phyloP scores from a whole-genome alignment of 2,797 vertebrate genomes.

The Hoplostethus mediterraneus region DNA sequence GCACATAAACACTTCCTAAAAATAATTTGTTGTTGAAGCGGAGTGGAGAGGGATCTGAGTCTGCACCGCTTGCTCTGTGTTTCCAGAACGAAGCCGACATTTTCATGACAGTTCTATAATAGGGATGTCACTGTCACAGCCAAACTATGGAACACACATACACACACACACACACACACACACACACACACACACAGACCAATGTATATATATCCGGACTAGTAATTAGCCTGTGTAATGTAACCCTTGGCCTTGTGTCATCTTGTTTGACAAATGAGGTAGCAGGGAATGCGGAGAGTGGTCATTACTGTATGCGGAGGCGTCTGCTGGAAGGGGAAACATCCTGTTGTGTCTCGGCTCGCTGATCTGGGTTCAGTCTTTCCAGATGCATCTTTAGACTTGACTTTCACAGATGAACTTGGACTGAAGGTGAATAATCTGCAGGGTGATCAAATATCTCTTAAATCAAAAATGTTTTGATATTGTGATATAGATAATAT shows the following conservation, averaged over 20 bases:
- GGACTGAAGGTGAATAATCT: too few relatives aligned
- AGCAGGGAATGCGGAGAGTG: slow-evolving; percentile 54
- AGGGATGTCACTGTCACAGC: slow-evolving; percentile 37
- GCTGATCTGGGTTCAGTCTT: slow-evolving; percentile 51
- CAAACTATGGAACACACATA: neutral
- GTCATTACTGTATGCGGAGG: slow-evolving; percentile 68
- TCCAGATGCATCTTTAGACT: slow-evolving; percentile 34
- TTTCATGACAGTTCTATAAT: slow-evolving; percentile 52
- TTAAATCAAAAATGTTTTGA: too few relatives aligned
- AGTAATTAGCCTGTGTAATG: slow-evolving; percentile 65
- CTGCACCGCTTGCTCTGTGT: slow-evolving; percentile 18
- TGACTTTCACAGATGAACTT: slow-evolving; percentile 4
- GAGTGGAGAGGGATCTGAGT: neutral
- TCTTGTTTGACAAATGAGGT: slow-evolving; percentile 66
- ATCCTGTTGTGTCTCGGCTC: slow-evolving; percentile 40
- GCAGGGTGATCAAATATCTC: too few relatives aligned
- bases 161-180: slow-evolving; percentile 26
- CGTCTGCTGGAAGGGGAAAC: slow-evolving; percentile 27
- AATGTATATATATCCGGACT: slow-evolving; percentile 61
- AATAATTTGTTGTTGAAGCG: slow-evolving; percentile 37
- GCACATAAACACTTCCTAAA: slow-evolving; percentile 43
- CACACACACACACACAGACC: slow-evolving; percentile 24
- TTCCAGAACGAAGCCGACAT: slow-evolving; percentile 58
- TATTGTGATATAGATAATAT: too few relatives aligned
- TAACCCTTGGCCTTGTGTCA: slow-evolving; percentile 64